Base-by-base conservation (phyloP, 2,888 invertebrate genomes). In the Poecilus cupreus region DNA sequence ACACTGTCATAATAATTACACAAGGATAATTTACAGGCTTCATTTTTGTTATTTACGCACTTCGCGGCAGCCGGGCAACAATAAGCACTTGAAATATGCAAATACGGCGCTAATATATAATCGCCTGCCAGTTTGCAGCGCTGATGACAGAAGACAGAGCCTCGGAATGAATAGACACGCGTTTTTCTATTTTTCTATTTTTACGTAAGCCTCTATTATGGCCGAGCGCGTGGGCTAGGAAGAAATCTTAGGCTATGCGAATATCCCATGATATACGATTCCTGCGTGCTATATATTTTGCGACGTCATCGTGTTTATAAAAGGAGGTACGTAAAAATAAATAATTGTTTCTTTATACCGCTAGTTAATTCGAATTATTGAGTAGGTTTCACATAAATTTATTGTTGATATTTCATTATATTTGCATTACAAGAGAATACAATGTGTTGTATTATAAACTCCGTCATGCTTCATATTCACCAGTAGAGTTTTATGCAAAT, bases 1-100 rank as follows among this genome's bases (percentile, higher is more conserved):
- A 43, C 77, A 77, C 60, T 64, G 77, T 77, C 60, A 43, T 77
- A 77, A 60, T 77, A 77, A 77, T 64, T 77, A 77, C 60, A 77
- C 64, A 16, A n/a, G 26, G 18, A 75, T 75, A 75, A 75, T 75
- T 75, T 75, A 75, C 51, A 51, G 51, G 26, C 32, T 20, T 75
- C 13, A 75, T 75, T 72, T 75, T 75, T 75, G 51, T 75, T 51
- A 75, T 75, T 75, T 75, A 75, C 24, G 16, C 22, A 75, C 51
- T 75, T 75, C 51, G 24, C 16, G 16, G 26, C 51, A 51, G 46
- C 75, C 32, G 18, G 16, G 22, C 75, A 75, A 72, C 72, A 72
- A 72, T 72, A 26, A 22, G 24, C 22, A 24, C 60, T 60, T 60
- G 60, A 60, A 60, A 60, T 60, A 60, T 60, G 60, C 60, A 60